Evolutionary conservation across 2,888 invertebrate species (phyloP).

Genomic region (Hofmannophila pseudospretella): DNA sequence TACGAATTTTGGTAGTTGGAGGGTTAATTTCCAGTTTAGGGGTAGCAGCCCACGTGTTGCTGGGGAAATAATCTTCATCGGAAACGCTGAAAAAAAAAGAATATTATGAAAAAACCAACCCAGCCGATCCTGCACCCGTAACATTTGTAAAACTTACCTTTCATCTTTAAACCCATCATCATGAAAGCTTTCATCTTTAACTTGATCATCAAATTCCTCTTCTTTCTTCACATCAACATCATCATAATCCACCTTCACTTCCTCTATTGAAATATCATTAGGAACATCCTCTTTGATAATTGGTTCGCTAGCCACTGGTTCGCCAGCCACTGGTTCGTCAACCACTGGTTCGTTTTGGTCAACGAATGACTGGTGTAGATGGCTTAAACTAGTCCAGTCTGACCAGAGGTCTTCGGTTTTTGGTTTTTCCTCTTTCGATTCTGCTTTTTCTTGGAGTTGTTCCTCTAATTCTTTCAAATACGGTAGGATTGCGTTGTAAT

Average conservation of each 20-base stretch:
- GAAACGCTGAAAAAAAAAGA: conserved; percentile 32
- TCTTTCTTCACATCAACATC: conserved; percentile 17
- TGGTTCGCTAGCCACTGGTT: too few relatives aligned
- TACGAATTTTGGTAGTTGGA: background rate
- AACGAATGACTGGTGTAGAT: background rate
- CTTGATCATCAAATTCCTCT: background rate
- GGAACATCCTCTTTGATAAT: conserved; percentile 11
- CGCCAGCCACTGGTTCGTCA: too few relatives aligned
- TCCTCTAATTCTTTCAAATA: conserved; percentile 64
- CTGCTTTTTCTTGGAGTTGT: conserved; percentile 37
- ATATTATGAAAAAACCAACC: too few relatives aligned
- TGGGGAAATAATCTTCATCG: conserved; percentile 63
- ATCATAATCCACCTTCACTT: conserved; percentile 11
- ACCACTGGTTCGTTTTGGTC: background rate
- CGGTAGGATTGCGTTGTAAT: conserved; percentile 66
- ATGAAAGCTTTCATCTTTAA: conserved; percentile 1
- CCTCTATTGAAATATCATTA: too few relatives aligned
- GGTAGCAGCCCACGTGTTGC: conserved; percentile 52
- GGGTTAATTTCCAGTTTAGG: conserved; percentile 19
- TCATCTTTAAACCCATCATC: conserved; percentile 20
- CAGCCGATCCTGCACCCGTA: too few relatives aligned
- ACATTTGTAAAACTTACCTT: conserved; percentile 13
- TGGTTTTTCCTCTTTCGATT: conserved; percentile 19
- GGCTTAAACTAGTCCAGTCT: conserved; percentile 3
- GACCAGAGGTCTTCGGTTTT: conserved; percentile 3